Conservation (phyloP, 2,888 invertebrate genomes). For the Mycalesis mineus region DNA sequence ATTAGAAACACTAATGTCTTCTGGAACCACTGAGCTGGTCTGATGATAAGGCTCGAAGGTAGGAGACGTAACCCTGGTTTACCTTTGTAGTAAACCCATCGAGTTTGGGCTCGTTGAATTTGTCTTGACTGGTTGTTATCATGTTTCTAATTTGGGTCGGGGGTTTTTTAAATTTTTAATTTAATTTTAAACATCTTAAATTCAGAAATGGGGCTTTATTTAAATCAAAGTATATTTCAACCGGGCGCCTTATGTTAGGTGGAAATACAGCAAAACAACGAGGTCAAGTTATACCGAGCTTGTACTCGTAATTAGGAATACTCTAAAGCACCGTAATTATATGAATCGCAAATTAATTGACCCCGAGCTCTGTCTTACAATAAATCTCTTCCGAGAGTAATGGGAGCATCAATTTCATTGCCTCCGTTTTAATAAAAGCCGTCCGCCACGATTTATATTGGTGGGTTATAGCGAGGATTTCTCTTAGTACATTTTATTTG, state of each 20-base stretch:
- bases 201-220: too few relatives aligned
- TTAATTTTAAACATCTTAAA: too few relatives aligned
- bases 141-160: too few relatives aligned
- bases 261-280: not conserved
- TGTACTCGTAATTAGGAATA: not conserved
- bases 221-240: not conserved
- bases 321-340: constrained; percentile 32
- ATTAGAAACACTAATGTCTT: too few relatives aligned
- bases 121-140: too few relatives aligned
- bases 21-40: too few relatives aligned
- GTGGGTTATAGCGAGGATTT: constrained; percentile 33
- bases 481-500: constrained; percentile 24
- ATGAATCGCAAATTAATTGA: constrained; percentile 44
- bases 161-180: too few relatives aligned
- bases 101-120: too few relatives aligned
- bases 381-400: constrained; percentile 43
- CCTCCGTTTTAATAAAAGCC: constrained; percentile 41
- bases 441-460: constrained; percentile 42
- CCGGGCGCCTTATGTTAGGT: not conserved
- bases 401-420: constrained; percentile 46
- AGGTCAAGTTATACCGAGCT: not conserved
- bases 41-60: too few relatives aligned
- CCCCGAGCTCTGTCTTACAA: constrained; percentile 31
- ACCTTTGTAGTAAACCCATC: too few relatives aligned
- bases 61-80: too few relatives aligned